phyloP scores from a whole-genome alignment of 2,797 vertebrate genomes.

The Eremophila alpestris region DNA sequence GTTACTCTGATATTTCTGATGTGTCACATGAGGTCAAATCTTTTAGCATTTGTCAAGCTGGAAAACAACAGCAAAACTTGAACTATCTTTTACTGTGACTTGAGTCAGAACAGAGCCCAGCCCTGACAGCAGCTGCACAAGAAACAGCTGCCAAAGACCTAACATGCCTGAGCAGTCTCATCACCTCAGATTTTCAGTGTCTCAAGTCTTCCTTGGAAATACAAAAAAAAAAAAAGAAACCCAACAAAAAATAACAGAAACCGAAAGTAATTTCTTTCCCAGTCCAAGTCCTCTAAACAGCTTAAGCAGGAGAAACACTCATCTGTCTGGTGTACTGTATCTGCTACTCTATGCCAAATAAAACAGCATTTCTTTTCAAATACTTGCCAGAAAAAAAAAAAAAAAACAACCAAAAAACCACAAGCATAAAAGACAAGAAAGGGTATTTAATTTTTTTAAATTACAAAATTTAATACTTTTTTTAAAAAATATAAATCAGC shows the following conservation, averaged over 20 bases:
- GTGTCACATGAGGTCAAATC: background rate
- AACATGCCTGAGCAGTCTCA: background rate
- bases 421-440: background rate
- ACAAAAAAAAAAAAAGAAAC: background rate
- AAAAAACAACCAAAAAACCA: background rate
- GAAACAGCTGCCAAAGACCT: constrained; percentile 44
- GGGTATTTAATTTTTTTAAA: background rate
- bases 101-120: constrained; percentile 23
- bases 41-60: background rate
- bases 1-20: background rate
- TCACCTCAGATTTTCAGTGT: background rate
- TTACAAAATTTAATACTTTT: background rate
- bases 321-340: background rate
- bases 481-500: background rate
- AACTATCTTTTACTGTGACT: background rate
- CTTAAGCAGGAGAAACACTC: background rate
- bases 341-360: background rate
- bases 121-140: constrained; percentile 46
- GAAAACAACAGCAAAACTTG: constrained; percentile 14
- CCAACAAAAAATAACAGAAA: background rate
- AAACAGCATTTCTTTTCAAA: background rate
- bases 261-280: background rate
- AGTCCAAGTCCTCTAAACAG: background rate
- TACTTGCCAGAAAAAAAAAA: background rate
- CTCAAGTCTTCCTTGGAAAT: background rate